Percentiles rank a stretch among this genome's conserved stretches.
Conservation (phyloP, 1,140 invertebrate genomes). For the Drosophila auraria region DNA sequence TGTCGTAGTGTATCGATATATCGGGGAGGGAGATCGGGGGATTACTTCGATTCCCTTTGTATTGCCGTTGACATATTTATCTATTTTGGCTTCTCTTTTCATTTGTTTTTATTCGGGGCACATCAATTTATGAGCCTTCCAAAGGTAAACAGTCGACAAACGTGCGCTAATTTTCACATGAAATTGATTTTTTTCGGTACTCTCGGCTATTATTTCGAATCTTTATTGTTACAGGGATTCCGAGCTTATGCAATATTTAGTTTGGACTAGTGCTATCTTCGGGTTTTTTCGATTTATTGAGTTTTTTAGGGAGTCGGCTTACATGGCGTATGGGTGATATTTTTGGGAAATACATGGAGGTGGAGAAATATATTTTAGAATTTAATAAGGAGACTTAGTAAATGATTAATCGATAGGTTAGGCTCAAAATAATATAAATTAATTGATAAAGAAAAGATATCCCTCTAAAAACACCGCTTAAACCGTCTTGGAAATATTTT, state of each 20-base stretch:
- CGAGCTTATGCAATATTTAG: slow-evolving; percentile 32
- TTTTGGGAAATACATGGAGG: not conserved
- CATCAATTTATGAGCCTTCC: slow-evolving; percentile 66
- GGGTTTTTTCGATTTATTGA: not conserved
- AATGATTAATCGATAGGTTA: no score
- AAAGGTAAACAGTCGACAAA: slow-evolving; percentile 65
- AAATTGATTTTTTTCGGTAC: slow-evolving; percentile 43
- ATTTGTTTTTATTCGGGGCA: slow-evolving; percentile 40
- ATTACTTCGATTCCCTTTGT: slow-evolving; percentile 45
- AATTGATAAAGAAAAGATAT: not conserved
- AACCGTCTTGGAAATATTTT: no score
- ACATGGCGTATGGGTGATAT: slow-evolving; percentile 33
- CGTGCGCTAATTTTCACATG: slow-evolving; percentile 70
- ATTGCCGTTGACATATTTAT: slow-evolving; percentile 75
- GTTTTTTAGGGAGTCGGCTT: slow-evolving; percentile 9
- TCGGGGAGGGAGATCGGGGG: slow-evolving; percentile 2
- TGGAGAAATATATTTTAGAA: not conserved
- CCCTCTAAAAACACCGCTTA: not conserved
- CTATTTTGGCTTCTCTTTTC: slow-evolving; percentile 42
- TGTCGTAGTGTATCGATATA: slow-evolving; percentile 12
- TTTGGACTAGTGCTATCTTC: slow-evolving; percentile 12
- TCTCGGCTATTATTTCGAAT: slow-evolving; percentile 33
- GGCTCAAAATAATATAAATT: not conserved
- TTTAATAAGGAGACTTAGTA: not conserved
- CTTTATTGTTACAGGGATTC: slow-evolving; percentile 27